Evolutionary conservation across 2,113 vertebrate species (phyloP), one percentile per base, ranked within the genome.

Genomic region (Ptilonorhynchus violaceus): DNA sequence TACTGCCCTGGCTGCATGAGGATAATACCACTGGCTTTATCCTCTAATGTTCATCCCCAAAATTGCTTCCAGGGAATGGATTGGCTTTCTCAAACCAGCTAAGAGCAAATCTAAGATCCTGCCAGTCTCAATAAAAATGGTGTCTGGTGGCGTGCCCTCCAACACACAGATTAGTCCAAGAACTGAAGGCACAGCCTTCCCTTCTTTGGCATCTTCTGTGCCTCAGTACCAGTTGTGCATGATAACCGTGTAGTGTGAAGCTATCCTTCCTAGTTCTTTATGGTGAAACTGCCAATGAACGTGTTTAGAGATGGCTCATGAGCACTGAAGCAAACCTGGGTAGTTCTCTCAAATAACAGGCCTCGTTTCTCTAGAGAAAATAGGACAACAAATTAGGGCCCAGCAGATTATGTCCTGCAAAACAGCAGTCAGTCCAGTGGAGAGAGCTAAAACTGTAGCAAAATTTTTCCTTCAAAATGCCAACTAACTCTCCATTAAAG

Each of bases 151-250:
- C 17, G 2, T 58, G 60, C 30, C 27, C 42, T 75, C 28, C 15
- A 75, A 62, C 11, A 28, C 24, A 24, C 2, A 56, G 56, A 33
- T 41, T 46, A 23, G 10, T 46, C 4, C 42, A 49, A 62, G 30
- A 88, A 22, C 13, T 52, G 37, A 85, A 44, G 31, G 53, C 22
- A 15, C 4, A 50, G 10, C 16, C 14, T 64, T 74, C 6, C 20
- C 7, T 11, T 5, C 1, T 0, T 3, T 83, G 30, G 8, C 22
- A 31, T 25, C 19, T 77, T 27, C 7, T 30, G 27, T 19, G 23
- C 16, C n/a, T 66, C 0, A 0, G 11, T 42, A 35, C 33, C 35
- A 27, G 22, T 7, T 4, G 0, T 0, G 1, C 13, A 3, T 17
- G 52, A 2, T 5, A 47, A 31, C 33, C 59, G 2, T 7, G 12